These are phyloP conservation scores for Saxidomus purpurata DNA, from an alignment of 1,140 invertebrate genomes.

Conservation along the genomic window DNA sequence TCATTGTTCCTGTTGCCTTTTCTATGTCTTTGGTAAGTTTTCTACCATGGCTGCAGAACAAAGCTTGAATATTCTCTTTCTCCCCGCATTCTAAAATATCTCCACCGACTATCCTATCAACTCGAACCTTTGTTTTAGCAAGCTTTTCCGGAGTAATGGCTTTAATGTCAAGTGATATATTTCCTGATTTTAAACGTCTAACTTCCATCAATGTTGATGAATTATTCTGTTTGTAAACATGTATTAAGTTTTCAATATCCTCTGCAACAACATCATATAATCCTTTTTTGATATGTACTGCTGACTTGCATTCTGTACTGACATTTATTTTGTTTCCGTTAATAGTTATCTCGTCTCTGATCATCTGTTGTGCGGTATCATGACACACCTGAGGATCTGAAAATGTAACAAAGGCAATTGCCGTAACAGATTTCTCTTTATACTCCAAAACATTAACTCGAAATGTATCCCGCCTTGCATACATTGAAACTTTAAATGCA, in stretches of 20 bases:
- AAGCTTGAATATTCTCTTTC: constrained; percentile 12
- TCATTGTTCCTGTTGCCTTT: constrained; percentile 63
- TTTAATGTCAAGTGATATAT: constrained; percentile 69
- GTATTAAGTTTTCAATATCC: constrained; percentile 63
- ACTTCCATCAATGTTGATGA: constrained; percentile 31
- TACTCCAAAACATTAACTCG: constrained; percentile 52
- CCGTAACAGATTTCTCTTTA: constrained; percentile 40
- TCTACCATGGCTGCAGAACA: constrained; percentile 73
- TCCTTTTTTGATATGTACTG: constrained; percentile 64
- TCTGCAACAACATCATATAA: constrained; percentile 63
- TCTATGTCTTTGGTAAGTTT: constrained; percentile 68
- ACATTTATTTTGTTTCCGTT: constrained; percentile 11
- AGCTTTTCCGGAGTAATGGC: constrained; percentile 61
- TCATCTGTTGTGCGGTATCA: not conserved
- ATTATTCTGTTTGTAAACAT: not conserved
- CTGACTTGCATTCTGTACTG: constrained; percentile 57
- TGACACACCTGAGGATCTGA: constrained; percentile 72
- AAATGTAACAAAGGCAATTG: constrained; percentile 70
- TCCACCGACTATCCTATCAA: constrained; percentile 71
- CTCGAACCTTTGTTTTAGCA: constrained; percentile 54
- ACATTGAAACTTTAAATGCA: constrained; percentile 22
- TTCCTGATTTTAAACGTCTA: constrained; percentile 57
- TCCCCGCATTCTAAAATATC: constrained; percentile 67
- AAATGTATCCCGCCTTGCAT: constrained; percentile 47
- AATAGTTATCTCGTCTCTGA: constrained; percentile 11